Evolutionary conservation across 92 coral and sea anemone genomes (phyloP).

Genomic region (Porites rus): DNA sequence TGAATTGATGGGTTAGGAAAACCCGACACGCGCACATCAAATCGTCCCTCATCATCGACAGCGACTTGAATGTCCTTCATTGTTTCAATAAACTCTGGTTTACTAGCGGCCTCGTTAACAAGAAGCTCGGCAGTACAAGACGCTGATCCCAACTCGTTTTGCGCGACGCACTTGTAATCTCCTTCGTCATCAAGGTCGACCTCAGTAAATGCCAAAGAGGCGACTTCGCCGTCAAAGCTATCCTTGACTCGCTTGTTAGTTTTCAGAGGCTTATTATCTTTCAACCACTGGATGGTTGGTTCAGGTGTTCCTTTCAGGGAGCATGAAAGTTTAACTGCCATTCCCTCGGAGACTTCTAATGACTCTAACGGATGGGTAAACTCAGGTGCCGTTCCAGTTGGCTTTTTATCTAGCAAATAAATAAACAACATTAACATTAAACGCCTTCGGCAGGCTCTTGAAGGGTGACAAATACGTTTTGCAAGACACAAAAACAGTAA

Average conservation of each 20-base stretch:
- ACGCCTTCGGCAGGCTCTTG: too few species aligned
- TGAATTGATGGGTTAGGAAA: slow-evolving; percentile 69
- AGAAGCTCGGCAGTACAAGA: slow-evolving; percentile 78
- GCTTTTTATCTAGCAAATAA: slow-evolving; percentile 56
- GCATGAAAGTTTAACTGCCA: slow-evolving; percentile 65
- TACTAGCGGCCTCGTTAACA: slow-evolving; percentile 66
- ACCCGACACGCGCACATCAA: slow-evolving; percentile 81
- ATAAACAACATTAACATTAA: neutral
- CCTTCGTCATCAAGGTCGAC: slow-evolving; percentile 81
- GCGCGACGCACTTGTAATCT: slow-evolving; percentile 68
- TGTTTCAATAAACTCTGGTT: slow-evolving; percentile 68
- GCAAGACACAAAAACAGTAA: too few species aligned
- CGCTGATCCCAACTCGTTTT: slow-evolving; percentile 70
- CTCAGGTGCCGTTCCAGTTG: slow-evolving; percentile 68
- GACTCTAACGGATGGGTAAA: slow-evolving; percentile 58
- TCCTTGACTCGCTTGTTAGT: slow-evolving; percentile 52
- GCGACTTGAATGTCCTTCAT: slow-evolving; percentile 68
- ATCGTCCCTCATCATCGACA: slow-evolving; percentile 68
- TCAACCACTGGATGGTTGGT: slow-evolving; percentile 83
- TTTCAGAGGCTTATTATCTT: slow-evolving; percentile 69
- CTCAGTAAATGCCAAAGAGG: slow-evolving; percentile 56
- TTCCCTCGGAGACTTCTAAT: slow-evolving; percentile 77
- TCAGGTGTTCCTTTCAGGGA: slow-evolving; percentile 72
- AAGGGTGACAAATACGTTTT: too few species aligned
- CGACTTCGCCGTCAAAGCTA: slow-evolving; percentile 61